Conservation (phyloP, 2,113 vertebrate genomes). For the Eidolon helvum region DNA sequence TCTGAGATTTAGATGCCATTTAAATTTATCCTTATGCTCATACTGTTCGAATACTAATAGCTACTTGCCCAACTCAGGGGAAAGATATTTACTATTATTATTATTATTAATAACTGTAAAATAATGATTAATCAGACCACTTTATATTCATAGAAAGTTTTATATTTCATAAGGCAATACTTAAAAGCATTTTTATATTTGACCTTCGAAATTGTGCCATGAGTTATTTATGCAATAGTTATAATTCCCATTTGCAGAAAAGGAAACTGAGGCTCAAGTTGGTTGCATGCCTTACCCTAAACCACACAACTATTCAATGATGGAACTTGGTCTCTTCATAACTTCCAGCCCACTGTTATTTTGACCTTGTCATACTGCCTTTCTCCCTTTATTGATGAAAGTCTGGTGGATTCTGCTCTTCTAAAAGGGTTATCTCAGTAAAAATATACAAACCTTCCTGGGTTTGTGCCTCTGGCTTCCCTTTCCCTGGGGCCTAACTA, state of each 20-base stretch:
- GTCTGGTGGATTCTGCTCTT: neutral
- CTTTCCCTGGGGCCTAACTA: neutral
- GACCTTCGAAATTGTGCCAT: neutral
- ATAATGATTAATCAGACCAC: neutral
- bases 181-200: slow-evolving; percentile 13
- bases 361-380: neutral
- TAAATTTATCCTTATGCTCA: neutral
- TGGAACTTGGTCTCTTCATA: neutral
- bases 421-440: neutral
- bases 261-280: neutral
- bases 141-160: neutral
- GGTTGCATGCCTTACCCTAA: neutral
- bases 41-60: neutral
- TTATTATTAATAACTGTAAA: neutral
- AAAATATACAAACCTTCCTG: neutral
- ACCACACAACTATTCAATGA: neutral
- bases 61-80: neutral
- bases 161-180: neutral
- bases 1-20: slow-evolving; percentile 1
- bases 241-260: neutral
- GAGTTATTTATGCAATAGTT: neutral
- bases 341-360: neutral
- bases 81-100: slow-evolving; percentile 1
- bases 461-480: neutral
- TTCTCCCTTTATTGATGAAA: neutral